Conservation (phyloP, 2,113 vertebrate genomes). For the Microtus montanus region DNA sequence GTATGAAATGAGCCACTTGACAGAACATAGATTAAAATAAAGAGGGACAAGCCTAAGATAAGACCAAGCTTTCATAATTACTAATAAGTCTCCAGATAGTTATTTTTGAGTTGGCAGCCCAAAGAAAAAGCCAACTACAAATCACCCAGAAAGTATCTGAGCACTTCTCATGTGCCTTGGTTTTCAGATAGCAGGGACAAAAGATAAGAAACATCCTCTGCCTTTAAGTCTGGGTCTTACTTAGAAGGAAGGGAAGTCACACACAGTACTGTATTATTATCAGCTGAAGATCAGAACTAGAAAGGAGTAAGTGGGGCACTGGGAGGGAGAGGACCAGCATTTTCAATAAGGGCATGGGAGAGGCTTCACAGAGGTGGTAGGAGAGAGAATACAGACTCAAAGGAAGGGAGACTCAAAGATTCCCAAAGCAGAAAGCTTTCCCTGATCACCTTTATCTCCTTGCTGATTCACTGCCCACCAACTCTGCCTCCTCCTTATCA, state of each 20-base stretch:
- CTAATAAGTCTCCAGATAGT: not conserved
- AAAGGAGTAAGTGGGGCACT: not conserved
- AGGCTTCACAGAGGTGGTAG: not conserved
- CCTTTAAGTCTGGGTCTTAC: not conserved
- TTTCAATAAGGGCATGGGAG: not conserved
- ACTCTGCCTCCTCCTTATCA: slow-evolving; percentile 1
- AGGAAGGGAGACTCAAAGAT: not conserved
- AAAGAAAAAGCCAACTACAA: not conserved
- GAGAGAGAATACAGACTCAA: not conserved
- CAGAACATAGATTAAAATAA: not conserved
- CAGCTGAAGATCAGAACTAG: not conserved
- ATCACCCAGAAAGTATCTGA: not conserved
- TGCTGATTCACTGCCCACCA: not conserved
- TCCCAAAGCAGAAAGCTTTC: not conserved
- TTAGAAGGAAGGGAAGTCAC: not conserved
- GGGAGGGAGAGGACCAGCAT: not conserved
- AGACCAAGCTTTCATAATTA: not conserved
- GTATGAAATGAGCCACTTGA: not conserved
- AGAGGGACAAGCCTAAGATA: not conserved
- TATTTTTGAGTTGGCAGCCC: not conserved
- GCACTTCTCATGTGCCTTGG: not conserved
- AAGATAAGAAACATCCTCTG: not conserved
- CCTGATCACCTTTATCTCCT: not conserved
- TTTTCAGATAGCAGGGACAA: not conserved
- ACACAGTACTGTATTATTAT: not conserved